A percentile compares a stretch with the other conserved stretches of the same genome.
phyloP scores from a whole-genome alignment of 1,140 invertebrate genomes.

The Eumeta japonica region DNA sequence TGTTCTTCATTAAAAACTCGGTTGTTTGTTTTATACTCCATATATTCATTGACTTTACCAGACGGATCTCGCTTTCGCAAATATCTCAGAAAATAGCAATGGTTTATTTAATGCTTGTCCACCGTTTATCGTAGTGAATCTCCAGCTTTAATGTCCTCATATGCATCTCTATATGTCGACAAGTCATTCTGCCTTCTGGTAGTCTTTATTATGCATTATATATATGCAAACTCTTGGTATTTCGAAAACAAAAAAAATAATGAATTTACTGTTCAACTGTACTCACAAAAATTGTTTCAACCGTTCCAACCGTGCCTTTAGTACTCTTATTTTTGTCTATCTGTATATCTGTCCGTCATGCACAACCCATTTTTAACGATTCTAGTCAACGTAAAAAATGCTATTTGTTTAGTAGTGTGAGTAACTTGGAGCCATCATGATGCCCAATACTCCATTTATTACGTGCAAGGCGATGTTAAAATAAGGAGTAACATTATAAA shows the following conservation, averaged over 20 bases:
- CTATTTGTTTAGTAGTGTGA: no score
- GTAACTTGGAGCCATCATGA: no score
- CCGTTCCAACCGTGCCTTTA: conserved; percentile 2
- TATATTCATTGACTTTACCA: conserved; percentile 8
- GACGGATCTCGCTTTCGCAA: conserved; percentile 12
- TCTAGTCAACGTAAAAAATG: no score
- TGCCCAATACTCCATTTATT: no score
- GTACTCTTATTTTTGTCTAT: no score
- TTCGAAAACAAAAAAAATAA: conserved; percentile 12
- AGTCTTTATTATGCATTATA: conserved; percentile 16
- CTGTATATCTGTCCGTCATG: no score
- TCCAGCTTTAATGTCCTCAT: no score
- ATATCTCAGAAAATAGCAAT: conserved; percentile 13
- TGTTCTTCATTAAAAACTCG: conserved; percentile 20
- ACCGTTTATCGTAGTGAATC: conserved; percentile 13
- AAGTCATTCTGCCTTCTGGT: conserved; percentile 3
- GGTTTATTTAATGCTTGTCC: conserved; percentile 13
- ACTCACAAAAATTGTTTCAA: conserved; percentile 14
- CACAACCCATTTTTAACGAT: no score
- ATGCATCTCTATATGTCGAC: no score
- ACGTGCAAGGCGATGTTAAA: no score
- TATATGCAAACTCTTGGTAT: conserved; percentile 17
- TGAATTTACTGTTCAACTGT: conserved; percentile 17
- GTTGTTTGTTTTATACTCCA: conserved; percentile 23
- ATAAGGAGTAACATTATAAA: no score